Evolutionary conservation across 2,888 invertebrate species (phyloP).

Genomic region (Coleophora deauratella): DNA sequence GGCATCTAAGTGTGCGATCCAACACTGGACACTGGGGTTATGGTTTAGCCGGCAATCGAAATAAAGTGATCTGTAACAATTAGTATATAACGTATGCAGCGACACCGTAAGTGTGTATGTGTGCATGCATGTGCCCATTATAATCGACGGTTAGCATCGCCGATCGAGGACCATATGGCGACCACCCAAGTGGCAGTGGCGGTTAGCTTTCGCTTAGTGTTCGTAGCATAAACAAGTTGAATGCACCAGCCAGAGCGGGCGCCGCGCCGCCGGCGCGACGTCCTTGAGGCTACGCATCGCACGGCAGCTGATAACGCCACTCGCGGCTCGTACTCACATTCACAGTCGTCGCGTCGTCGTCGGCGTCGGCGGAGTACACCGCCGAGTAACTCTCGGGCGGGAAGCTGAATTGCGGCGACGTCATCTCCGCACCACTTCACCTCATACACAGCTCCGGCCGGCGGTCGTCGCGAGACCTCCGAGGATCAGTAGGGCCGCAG

Average conservation of each 20-base stretch:
- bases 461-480: constrained; percentile 5
- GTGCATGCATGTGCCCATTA: no score
- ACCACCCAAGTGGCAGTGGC: constrained; percentile 6
- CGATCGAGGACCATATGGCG: background rate
- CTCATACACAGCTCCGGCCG: constrained; percentile 25
- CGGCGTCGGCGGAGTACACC: constrained; percentile 48
- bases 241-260: constrained; percentile 41
- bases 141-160: background rate
- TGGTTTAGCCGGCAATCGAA: no score
- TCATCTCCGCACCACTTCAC: constrained; percentile 38
- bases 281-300: constrained; percentile 51
- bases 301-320: constrained; percentile 32
- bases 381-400: constrained; percentile 64
- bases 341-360: constrained; percentile 38
- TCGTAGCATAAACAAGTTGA: constrained; percentile 47
- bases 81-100: background rate
- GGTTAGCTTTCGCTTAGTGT: constrained; percentile 20
- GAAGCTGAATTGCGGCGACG: constrained; percentile 48
- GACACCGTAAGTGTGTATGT: no score
- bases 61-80: no score
- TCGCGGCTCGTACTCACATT: constrained; percentile 53
- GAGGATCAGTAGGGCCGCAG: constrained; percentile 25
- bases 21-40: no score
- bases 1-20: constrained; percentile 23
- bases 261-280: constrained; percentile 23